A percentile compares a stretch with the other conserved stretches of the same genome.
These are phyloP conservation scores for Cephus rjabovi DNA, from an alignment of 2,888 invertebrate species.

Conservation along the genomic window DNA sequence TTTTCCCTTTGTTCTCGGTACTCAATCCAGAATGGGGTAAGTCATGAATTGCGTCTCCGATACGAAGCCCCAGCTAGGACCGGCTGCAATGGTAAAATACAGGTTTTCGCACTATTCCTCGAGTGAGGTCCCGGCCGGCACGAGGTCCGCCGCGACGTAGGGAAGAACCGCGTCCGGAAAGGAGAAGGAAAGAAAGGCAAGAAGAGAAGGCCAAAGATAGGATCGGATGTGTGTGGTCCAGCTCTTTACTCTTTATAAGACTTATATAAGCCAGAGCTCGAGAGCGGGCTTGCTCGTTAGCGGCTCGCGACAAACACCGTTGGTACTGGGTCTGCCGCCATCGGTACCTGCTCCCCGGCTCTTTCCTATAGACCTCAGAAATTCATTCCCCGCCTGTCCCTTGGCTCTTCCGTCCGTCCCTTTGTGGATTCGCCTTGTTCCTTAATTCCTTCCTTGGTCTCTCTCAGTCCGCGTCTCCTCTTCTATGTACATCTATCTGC, in stretches of 20 bases:
- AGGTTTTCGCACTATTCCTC: slow-evolving; percentile 2
- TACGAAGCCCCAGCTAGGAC: background rate
- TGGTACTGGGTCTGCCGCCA: slow-evolving; percentile 27
- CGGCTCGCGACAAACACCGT: slow-evolving; percentile 65
- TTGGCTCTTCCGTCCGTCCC: slow-evolving; percentile 9
- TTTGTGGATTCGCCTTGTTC: background rate
- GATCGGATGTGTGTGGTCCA: slow-evolving; percentile 66
- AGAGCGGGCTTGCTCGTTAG: slow-evolving; percentile 62
- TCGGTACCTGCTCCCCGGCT: slow-evolving; percentile 15
- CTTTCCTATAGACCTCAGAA: slow-evolving; percentile 10
- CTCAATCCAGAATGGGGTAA: slow-evolving; percentile 56
- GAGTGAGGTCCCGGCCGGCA: background rate
- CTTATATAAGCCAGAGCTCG: slow-evolving; percentile 59
- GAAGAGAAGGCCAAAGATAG: slow-evolving; percentile 56
- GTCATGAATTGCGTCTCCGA: slow-evolving; percentile 21
- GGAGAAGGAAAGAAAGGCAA: slow-evolving; percentile 35
- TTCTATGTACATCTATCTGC: background rate
- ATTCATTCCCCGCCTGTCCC: slow-evolving; percentile 20
- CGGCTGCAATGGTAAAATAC: background rate
- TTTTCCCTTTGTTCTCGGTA: slow-evolving; percentile 17
- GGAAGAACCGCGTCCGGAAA: slow-evolving; percentile 12
- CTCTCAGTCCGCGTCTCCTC: background rate
- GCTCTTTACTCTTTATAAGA: slow-evolving; percentile 64
- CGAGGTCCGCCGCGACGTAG: slow-evolving; percentile 4
- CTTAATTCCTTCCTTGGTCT: background rate